Base-by-base conservation (phyloP, 1,140 invertebrate species). In the Heliconius hewitsoni region DNA sequence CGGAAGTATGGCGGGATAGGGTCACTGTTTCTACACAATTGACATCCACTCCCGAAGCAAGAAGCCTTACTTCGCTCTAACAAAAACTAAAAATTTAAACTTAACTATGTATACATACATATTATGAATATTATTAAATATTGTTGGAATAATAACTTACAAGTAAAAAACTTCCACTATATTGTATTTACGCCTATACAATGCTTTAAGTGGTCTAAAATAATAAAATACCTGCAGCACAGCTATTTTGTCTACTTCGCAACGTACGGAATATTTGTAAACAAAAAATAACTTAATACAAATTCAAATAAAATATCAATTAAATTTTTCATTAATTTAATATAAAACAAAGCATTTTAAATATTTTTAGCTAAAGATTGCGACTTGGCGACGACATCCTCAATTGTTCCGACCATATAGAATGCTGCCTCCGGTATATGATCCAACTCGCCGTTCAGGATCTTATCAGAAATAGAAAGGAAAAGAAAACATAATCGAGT, bases 351-450 rank as follows among this genome's bases (percentile, higher is more conserved):
- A 30, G 27, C 60, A 30, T 76, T 77, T 77, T 86, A 88, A 8
- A 88, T 74, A 57, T 71, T 93, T 95, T 95, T 90, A 16, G 97
- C 97, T 52, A 97, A 90, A 80, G 95, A 95, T 86, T 96, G 96
- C 19, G 98, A 97, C 92, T 98, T 98, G 60, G 95, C 95, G 71
- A 96, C 90, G 1, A 97, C 97, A 86, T 98, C 97, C 82, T 98
- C 97, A 80, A 97, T 96, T 76, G 96, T 96, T 23, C 97, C 97
- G 30, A 98, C 97, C 97, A 98, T 98, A 94, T 98, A 98, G 93
- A 98, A 98, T 4, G 97, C 97, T 8, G 97, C 96, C 87, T 98
- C 97, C 6, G 97, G 97, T 77, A 98, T 95, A 85, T 98, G 96
- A 92, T 98, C 97, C 76, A 97, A 93, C 84, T 98, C 97, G 71